Percentiles rank a stretch among this genome's conserved stretches.
Evolutionary conservation across 2,797 vertebrate genomes (phyloP).

Genomic region (Catharus ustulatus): DNA sequence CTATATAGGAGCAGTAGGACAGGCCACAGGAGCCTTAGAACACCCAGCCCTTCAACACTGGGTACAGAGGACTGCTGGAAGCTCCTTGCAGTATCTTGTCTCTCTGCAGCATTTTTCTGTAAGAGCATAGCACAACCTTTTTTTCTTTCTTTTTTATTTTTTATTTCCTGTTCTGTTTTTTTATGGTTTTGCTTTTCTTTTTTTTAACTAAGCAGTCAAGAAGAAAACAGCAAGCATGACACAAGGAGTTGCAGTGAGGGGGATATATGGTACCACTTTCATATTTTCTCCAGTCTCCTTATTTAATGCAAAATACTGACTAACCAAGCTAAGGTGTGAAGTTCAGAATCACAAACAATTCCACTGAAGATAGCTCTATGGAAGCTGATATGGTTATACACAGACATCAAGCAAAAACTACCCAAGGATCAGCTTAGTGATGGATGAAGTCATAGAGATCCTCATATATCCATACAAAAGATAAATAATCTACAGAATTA

Average conservation of each 20-base stretch:
- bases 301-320: not conserved
- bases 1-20: not conserved
- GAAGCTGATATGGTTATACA: not conserved
- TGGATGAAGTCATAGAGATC: not conserved
- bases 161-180: too few species aligned
- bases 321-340: not conserved
- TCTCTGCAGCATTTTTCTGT: not conserved
- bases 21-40: not conserved
- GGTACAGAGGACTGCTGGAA: not conserved
- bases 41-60: not conserved
- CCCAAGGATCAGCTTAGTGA: not conserved
- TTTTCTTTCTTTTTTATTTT: not conserved
- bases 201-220: not conserved
- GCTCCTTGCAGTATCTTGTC: not conserved
- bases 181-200: too few species aligned
- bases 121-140: not conserved
- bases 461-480: not conserved
- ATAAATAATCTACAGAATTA: not conserved
- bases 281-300: not conserved
- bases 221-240: not conserved
- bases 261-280: rapidly evolving
- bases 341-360: not conserved
- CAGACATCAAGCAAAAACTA: not conserved
- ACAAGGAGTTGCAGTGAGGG: not conserved
- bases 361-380: not conserved